Evolutionary conservation across 2,797 vertebrate genomes (phyloP), one percentile per base, ranked within the genome.

Genomic region (Apodemus agrarius): DNA sequence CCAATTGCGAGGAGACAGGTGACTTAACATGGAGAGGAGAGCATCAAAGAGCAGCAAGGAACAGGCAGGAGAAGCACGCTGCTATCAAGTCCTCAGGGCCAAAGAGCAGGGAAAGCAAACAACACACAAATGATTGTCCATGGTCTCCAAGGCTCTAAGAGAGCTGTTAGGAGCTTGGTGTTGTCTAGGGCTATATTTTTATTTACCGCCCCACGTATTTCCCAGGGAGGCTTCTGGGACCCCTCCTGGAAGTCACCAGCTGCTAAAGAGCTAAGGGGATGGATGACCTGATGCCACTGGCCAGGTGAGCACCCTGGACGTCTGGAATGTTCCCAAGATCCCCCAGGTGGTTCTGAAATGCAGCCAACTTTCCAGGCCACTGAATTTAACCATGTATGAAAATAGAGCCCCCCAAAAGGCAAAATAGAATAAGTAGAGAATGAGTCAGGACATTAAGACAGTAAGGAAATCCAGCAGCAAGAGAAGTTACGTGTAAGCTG

Each of bases 1-100:
- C 78, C 79, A 37, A 96, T 63, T 49, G 85, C 90, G 90, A 82
- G 88, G 54, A 89, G 61, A 67, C 67, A 92, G 87, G 90, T 93
- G 61, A 89, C 74, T 90, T 65, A 83, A 52, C 40, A 6, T 37
- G 87, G 7, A 49, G n/a, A 22, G n/a, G 6, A 52, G 34, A 24
- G 37, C 67, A 80, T 9, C 21, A 34, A 59, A 79, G 63, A 59
- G 0, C 14, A n/a, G 46, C 57, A 65, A 87, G 46, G 82, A 79
- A 16, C 37, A 74, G 19, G 26, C 0, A 6, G 82, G 79, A 81
- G 29, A 40, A 59, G 59, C 34, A 21, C 19, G 67, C n/a, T 37
- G 69, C n/a, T 37, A 21, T 3, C 57, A 89, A 37, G 54, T 7
- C 46, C 97, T 93, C 24, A 21, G 78, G 40, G 54, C 57, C 54